Evolutionary conservation across 2,113 vertebrate genomes (phyloP).

Genomic region (Garra rufa): DNA sequence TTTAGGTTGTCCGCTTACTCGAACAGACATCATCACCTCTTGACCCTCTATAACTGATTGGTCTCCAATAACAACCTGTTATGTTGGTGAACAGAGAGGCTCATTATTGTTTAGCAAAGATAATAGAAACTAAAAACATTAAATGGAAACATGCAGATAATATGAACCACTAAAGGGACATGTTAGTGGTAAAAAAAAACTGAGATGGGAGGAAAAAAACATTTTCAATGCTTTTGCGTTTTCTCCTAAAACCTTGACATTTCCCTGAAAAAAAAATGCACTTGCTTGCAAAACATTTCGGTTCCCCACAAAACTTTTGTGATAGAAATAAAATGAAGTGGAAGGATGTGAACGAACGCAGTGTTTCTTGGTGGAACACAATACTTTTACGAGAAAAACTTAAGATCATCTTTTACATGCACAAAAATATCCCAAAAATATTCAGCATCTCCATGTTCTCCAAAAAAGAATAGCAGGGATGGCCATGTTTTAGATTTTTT

Average conservation of each 20-base stretch:
- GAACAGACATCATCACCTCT: constrained; percentile 89
- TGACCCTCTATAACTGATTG: constrained; percentile 91
- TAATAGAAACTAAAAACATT: not conserved
- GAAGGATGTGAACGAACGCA: not conserved
- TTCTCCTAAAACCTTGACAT: no score
- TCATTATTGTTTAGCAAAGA: not conserved
- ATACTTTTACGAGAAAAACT: no score
- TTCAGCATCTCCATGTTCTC: not conserved
- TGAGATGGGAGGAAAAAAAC: no score
- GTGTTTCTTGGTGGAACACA: no score
- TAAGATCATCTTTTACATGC: not conserved
- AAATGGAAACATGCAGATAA: no score
- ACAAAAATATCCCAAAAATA: not conserved
- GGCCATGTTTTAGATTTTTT: not conserved
- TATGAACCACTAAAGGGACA: no score
- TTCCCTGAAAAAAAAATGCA: no score
- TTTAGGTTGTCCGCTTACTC: constrained; percentile 90
- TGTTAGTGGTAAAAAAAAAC: no score
- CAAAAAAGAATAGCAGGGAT: not conserved
- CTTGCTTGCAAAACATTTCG: not conserved
- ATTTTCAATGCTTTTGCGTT: no score
- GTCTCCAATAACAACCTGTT: constrained; percentile 84
- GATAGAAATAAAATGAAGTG: no score
- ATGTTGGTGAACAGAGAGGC: not conserved
- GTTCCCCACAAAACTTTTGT: not conserved